Base-by-base conservation (phyloP, 2,797 vertebrate species). In the Eptatretus atami region DNA sequence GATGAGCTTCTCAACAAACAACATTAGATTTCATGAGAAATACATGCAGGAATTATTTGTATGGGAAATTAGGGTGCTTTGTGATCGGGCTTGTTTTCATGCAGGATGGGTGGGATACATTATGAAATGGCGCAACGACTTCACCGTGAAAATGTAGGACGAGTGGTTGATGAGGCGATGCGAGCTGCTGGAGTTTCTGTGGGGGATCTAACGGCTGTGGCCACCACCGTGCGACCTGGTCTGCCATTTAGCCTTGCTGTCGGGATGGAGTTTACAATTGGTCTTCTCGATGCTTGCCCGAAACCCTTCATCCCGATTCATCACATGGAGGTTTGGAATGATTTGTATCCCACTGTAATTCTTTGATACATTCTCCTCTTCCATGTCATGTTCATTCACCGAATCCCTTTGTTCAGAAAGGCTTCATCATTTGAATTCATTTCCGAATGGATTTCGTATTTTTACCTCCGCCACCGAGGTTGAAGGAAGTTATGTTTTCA, bases 281-380 rank as follows among this genome's bases (percentile, higher is more conserved):
- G 67, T 66, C 72, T 98, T 65, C 82, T 86, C 53, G 71, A 68
- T 55, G 72, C 63, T 52, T 73, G 83, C 65, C 66, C 76, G 68
- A 90, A 76, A 68, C 82, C 78, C 0, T 95, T 96, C 70, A 90
- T 98, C 66, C 90, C 90, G 64, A 78, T 96, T 66, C 90, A 98
- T 68, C 92, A 98, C 70, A 96, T 98, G 92, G 92, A 96, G 66
- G 92, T 44, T 44, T 44, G 31, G 31, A 44, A 44, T 4, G 6
- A 44, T 44, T 44, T 44, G 31, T 44, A 8, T 44, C 31, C 31
- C 31, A 44, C 31, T 44, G 31, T 44, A 44, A 44, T 44, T 44
- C 31, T 44, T 8, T 8, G 31, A 44, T 44, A 44, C 6, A 44
- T 44, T 44, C 31, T 44, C 31, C 31, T 44, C 31, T 4, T 44